Evolutionary conservation across 2,888 invertebrate species (phyloP).

Genomic region (Lepidonotus clava): DNA sequence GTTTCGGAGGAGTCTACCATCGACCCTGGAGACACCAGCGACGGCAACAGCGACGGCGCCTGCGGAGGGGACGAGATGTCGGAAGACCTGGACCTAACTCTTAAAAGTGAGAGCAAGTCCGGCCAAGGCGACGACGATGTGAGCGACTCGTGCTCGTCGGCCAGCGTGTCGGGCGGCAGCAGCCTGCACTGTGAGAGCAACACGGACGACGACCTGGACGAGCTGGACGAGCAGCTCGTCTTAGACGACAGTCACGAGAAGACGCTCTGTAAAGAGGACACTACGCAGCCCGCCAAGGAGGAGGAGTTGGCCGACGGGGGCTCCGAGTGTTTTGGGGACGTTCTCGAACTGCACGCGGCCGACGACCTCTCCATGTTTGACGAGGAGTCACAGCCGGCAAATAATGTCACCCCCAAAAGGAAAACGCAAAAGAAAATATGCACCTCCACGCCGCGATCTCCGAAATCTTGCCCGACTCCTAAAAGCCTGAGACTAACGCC

Average conservation of each 20-base stretch:
- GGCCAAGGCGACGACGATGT: not conserved
- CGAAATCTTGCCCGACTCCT: not conserved
- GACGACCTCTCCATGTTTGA: conserved; percentile 4
- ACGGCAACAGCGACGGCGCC: not conserved
- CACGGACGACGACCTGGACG: not conserved
- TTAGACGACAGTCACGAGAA: conserved; percentile 3
- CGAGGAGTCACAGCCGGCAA: not conserved
- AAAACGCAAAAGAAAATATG: not conserved
- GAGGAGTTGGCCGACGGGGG: not conserved
- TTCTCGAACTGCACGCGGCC: not conserved
- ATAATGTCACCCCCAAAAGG: not conserved
- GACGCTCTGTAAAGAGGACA: not conserved
- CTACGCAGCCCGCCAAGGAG: not conserved
- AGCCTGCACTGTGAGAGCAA: not conserved
- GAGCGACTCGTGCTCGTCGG: not conserved
- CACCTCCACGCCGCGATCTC: not conserved
- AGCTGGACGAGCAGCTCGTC: not conserved
- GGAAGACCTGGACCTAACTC: not conserved
- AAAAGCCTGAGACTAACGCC: not conserved
- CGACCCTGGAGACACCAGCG: not conserved
- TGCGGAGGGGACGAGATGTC: conserved; percentile 26
- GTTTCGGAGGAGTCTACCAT: not conserved
- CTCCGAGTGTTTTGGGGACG: not conserved
- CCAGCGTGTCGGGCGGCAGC: conserved; percentile 5
- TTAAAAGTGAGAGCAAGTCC: not conserved